Evolutionary conservation across 2,797 vertebrate species (phyloP).

Genomic region (Epinephelus coioides): DNA sequence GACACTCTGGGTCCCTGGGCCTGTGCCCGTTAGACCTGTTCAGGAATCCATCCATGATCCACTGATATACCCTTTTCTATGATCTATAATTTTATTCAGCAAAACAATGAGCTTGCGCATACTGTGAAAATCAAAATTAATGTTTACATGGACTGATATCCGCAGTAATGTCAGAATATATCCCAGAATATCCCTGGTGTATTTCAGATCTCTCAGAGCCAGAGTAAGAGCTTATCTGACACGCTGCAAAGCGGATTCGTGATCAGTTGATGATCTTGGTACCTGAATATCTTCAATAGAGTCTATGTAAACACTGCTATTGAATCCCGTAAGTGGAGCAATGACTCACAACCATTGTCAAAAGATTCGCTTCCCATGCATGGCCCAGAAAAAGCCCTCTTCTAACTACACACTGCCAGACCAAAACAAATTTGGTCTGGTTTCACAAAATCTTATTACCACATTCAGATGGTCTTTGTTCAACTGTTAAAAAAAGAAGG

Average conservation of each 20-base stretch:
- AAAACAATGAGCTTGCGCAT: background rate
- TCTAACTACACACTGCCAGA: slow-evolving; percentile 22
- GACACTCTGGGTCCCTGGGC: no score
- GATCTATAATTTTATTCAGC: background rate
- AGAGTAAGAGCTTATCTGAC: slow-evolving; percentile 22
- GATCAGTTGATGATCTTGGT: slow-evolving; percentile 21
- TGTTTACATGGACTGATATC: background rate
- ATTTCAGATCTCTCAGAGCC: slow-evolving; percentile 7
- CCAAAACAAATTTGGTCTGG: slow-evolving; percentile 47
- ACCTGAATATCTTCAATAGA: slow-evolving; percentile 30
- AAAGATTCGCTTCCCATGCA: slow-evolving; percentile 26
- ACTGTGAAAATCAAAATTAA: background rate
- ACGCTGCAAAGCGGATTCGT: background rate
- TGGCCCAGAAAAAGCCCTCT: slow-evolving; percentile 16
- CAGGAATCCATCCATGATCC: no score
- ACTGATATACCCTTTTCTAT: background rate
- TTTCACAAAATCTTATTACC: slow-evolving; percentile 56
- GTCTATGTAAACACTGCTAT: slow-evolving; percentile 38
- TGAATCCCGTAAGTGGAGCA: slow-evolving; percentile 48
- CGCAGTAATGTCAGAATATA: slow-evolving; percentile 6
- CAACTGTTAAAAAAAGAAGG: slow-evolving; percentile 28
- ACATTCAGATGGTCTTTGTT: slow-evolving; percentile 48
- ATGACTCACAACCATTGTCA: slow-evolving; percentile 52
- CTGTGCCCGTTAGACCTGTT: no score
- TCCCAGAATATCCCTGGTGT: background rate